These are phyloP conservation scores for Tylochromis polylepis DNA, from an alignment of 2,113 vertebrate genomes.

Conservation along the genomic window DNA sequence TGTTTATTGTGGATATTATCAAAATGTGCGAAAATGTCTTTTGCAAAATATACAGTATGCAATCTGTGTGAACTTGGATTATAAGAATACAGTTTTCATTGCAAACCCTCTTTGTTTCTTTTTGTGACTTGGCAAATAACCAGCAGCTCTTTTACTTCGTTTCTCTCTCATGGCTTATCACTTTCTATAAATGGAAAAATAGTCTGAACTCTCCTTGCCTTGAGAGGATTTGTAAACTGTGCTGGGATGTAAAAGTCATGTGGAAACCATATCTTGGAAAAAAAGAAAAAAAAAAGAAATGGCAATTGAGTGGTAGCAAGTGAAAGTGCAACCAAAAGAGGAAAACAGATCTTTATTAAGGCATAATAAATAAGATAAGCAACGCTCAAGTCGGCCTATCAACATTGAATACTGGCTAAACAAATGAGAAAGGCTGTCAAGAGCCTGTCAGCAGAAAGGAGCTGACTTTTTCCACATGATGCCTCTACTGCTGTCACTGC, in stretches of 20 bases:
- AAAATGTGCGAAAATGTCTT: not conserved
- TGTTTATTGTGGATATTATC: not conserved
- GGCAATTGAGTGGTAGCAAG: not conserved
- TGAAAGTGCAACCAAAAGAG: not conserved
- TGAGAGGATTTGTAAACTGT: not conserved
- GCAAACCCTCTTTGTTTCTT: not conserved
- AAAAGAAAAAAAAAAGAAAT: not conserved
- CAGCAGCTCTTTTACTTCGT: not conserved
- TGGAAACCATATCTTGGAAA: not conserved
- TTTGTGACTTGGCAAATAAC: not conserved
- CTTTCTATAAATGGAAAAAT: not conserved
- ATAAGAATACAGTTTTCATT: not conserved
- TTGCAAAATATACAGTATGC: not conserved
- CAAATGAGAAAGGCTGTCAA: not conserved
- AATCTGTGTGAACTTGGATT: not conserved
- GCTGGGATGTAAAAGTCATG: not conserved
- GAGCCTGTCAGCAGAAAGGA: conserved; percentile 5
- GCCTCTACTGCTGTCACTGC: not conserved
- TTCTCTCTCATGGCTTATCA: not conserved
- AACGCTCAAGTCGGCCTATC: not conserved
- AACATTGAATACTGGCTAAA: not conserved
- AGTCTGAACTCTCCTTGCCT: not conserved
- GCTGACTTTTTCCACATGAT: not conserved
- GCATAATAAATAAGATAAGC: not conserved
- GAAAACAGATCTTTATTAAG: not conserved